Percentiles rank a stretch among this genome's conserved stretches.
These are phyloP conservation scores for Brachypteracias leptosomus DNA, from an alignment of 2,113 vertebrate species.

Conservation along the genomic window DNA sequence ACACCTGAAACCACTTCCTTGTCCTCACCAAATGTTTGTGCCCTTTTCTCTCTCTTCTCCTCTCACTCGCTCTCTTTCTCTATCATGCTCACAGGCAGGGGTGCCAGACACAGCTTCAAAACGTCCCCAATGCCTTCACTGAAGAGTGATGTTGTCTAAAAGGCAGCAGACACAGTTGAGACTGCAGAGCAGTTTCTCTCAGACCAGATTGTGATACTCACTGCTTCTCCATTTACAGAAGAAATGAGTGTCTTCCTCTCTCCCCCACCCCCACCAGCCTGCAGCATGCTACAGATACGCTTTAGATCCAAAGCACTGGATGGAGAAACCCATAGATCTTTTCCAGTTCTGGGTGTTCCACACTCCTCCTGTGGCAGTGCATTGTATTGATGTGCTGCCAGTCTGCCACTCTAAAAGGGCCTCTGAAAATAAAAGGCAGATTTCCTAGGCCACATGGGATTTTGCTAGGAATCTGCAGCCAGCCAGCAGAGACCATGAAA, in stretches of 20 bases:
- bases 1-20: constrained; percentile 13
- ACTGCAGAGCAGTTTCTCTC: background rate
- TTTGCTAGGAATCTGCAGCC: background rate
- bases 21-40: background rate
- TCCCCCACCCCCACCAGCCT: background rate
- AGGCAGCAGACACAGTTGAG: background rate
- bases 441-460: accelerated
- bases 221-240: background rate
- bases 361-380: background rate
- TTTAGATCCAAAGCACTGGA: background rate
- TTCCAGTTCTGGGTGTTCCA: background rate
- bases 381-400: accelerated
- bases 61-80: background rate
- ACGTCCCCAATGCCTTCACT: background rate
- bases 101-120: background rate
- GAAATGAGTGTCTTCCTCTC: background rate
- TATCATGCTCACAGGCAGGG: background rate
- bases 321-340: background rate
- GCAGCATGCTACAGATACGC: accelerated
- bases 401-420: background rate
- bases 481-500: background rate
- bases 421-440: background rate
- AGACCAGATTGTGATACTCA: background rate
- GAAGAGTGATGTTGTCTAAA: background rate
- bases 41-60: background rate